Percentiles rank a stretch among this genome's conserved stretches.
Conservation (phyloP, 2,797 vertebrate genomes). For the Tauraco hartlaubi region DNA sequence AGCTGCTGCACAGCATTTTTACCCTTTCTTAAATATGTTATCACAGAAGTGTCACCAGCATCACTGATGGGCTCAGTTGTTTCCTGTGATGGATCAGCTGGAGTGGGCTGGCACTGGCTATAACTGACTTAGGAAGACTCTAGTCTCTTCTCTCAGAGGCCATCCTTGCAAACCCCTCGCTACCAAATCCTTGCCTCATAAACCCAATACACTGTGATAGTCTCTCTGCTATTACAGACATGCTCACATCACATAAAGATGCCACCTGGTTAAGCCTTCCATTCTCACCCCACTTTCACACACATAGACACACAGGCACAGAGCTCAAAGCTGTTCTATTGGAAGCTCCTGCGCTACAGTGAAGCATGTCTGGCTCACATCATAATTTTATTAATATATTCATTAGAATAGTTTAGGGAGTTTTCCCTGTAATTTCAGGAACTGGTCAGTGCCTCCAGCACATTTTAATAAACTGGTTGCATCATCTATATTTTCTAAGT, state of each 20-base stretch:
- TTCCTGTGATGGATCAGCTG: not conserved
- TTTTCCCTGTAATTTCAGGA: not conserved
- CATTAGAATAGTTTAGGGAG: not conserved
- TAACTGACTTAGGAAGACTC: not conserved
- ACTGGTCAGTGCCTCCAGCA: not conserved
- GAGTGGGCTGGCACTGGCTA: too few relatives aligned
- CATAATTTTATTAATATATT: not conserved
- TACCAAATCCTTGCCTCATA: not conserved
- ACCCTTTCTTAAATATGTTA: not conserved
- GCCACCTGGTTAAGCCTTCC: not conserved
- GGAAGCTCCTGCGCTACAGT: not conserved
- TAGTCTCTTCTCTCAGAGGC: not conserved
- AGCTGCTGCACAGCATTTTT: not conserved
- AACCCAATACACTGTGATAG: not conserved
- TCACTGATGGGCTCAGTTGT: not conserved
- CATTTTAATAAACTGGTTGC: not conserved
- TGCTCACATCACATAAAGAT: not conserved
- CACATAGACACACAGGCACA: not conserved
- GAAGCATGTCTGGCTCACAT: not conserved
- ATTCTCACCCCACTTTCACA: not conserved
- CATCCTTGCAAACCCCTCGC: fast-evolving
- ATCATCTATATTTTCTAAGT: not conserved
- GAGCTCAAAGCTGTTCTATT: not conserved
- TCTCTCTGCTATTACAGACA: not conserved
- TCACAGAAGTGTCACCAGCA: not conserved